Conservation (phyloP, 2,113 vertebrate species). For the Heterotilapia buettikoferi region DNA sequence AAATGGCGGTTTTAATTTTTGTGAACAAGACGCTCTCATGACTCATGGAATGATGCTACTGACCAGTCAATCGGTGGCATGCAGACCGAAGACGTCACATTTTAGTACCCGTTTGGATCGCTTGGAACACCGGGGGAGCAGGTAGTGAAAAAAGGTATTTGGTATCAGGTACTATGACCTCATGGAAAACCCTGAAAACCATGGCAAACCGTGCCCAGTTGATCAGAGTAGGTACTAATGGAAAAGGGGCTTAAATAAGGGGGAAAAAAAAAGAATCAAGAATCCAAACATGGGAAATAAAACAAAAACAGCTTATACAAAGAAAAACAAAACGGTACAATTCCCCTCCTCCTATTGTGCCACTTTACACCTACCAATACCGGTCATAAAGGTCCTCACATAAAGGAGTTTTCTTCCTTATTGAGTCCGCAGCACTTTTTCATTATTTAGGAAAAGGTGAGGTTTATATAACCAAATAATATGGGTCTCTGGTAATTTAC, state of each 20-base stretch:
- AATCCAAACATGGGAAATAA: not conserved
- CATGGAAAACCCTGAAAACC: not conserved
- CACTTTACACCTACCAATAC: not conserved
- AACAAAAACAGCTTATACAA: not conserved
- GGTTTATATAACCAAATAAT: not conserved
- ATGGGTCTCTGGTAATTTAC: not conserved
- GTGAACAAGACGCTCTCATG: fast-evolving
- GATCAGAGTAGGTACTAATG: too few species aligned
- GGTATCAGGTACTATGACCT: not conserved
- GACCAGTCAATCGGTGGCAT: not conserved
- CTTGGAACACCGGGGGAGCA: not conserved
- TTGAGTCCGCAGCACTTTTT: not conserved
- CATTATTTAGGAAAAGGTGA: not conserved
- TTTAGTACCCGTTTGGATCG: not conserved
- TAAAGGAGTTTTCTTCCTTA: not conserved
- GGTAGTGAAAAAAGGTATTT: not conserved
- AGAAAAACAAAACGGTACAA: not conserved
- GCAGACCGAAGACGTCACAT: not conserved
- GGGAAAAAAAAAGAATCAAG: not conserved
- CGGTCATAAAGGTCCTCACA: not conserved
- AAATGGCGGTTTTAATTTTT: not conserved
- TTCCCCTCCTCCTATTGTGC: not conserved
- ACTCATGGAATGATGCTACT: not conserved
- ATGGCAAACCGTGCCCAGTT: not conserved
- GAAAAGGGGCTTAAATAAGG: not conserved